Conservation (phyloP, 1,140 invertebrate genomes). For the Caenorhabditis brenneri region DNA sequence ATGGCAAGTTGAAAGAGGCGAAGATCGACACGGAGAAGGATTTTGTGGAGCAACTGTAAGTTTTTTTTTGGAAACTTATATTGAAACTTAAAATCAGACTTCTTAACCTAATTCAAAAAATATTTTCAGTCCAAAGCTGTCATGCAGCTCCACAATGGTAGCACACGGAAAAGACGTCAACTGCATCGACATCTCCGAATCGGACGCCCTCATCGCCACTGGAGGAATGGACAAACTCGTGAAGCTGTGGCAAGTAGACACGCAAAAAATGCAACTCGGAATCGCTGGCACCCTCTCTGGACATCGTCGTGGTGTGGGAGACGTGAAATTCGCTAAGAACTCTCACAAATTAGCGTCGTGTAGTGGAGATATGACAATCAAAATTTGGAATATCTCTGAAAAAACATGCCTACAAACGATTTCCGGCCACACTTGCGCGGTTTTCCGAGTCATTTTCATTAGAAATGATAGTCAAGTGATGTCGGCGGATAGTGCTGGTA, state of each 20-base stretch:
- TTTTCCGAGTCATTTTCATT: slow-evolving; percentile 75
- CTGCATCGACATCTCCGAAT: slow-evolving; percentile 64
- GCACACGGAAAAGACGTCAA: slow-evolving; percentile 69
- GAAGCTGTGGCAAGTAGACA: slow-evolving; percentile 76
- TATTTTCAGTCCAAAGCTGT: slow-evolving; percentile 61
- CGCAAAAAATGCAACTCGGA: slow-evolving; percentile 71
- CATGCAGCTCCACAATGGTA: slow-evolving; percentile 63
- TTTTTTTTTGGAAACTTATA: no score
- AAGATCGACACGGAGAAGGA: slow-evolving; percentile 28
- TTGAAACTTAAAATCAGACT: no score
- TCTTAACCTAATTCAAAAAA: no score
- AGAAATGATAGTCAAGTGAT: slow-evolving; percentile 62
- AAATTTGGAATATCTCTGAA: slow-evolving; percentile 88
- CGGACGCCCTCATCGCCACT: slow-evolving; percentile 75
- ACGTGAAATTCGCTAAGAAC: slow-evolving; percentile 87
- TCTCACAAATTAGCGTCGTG: slow-evolving; percentile 84
- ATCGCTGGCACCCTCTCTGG: slow-evolving; percentile 83
- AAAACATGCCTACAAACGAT: slow-evolving; percentile 86
- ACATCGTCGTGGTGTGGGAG: slow-evolving; percentile 90
- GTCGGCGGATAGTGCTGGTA: slow-evolving; percentile 63
- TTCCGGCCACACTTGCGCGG: slow-evolving; percentile 90
- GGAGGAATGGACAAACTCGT: slow-evolving; percentile 88
- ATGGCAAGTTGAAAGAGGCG: slow-evolving; percentile 42
- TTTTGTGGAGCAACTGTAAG: slow-evolving; percentile 37
- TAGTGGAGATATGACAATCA: slow-evolving; percentile 92